phyloP scores from a whole-genome alignment of 2,797 vertebrate genomes.

The Scarus forsteni region DNA sequence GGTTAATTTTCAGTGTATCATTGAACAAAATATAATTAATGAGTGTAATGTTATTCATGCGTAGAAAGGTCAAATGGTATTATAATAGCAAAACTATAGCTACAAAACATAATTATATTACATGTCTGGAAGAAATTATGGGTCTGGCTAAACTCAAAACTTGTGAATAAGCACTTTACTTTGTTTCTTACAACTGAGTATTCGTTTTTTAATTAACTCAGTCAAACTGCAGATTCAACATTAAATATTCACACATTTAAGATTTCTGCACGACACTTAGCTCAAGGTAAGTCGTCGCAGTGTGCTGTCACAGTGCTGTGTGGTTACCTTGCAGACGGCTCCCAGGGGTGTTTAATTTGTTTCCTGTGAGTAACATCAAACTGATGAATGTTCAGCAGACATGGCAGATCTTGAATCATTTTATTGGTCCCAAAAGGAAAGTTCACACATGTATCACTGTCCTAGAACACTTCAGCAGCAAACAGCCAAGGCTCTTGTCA shows the following conservation, averaged over 20 bases:
- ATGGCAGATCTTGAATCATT: neutral
- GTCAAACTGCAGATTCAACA: neutral
- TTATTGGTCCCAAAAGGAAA: conserved; percentile 2
- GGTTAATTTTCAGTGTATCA: neutral
- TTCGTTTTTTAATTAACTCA: neutral
- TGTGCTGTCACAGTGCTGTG: neutral
- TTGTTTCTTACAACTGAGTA: neutral
- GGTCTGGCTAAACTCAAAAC: neutral
- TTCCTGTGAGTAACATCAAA: neutral
- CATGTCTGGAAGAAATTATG: neutral
- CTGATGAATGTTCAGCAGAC: conserved; percentile 16
- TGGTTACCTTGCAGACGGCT: conserved; percentile 4
- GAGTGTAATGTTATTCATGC: neutral
- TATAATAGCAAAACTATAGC: neutral
- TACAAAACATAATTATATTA: neutral
- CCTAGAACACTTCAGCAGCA: conserved; percentile 3
- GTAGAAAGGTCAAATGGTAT: neutral
- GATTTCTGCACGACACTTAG: neutral
- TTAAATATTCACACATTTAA: neutral
- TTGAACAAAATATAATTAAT: neutral
- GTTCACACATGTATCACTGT: neutral
- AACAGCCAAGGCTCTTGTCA: neutral
- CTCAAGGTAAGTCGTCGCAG: conserved; percentile 3
- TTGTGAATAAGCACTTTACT: conserved; percentile 1
- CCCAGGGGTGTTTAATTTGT: neutral